phyloP scores from a whole-genome alignment of 2,113 vertebrate species.

The Dromiciops gliroides region DNA sequence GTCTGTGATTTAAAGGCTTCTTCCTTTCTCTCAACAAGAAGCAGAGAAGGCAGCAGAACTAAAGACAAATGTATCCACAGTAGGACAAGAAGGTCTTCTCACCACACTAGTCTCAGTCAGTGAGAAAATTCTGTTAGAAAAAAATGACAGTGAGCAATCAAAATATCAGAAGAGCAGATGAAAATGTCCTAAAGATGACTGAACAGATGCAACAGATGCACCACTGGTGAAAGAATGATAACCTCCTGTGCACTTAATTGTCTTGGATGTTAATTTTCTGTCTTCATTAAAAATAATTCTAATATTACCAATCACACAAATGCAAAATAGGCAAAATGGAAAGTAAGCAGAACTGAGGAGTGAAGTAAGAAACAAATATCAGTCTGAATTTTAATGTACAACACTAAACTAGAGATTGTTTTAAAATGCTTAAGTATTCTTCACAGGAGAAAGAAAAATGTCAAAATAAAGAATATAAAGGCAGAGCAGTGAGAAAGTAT shows the following conservation, averaged over 20 bases:
- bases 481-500: not conserved
- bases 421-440: not conserved
- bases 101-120: not conserved
- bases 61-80: not conserved
- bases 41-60: not conserved
- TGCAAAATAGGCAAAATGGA: not conserved
- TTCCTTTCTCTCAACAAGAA: not conserved
- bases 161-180: not conserved
- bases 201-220: not conserved
- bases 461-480: not conserved
- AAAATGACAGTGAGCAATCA: not conserved
- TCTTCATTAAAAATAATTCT: not conserved
- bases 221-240: not conserved
- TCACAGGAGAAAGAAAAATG: not conserved
- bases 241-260: not conserved
- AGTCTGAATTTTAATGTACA: conserved; percentile 1
- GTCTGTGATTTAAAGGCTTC: too few species aligned
- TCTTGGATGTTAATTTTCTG: not conserved
- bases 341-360: not conserved
- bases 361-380: not conserved
- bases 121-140: not conserved
- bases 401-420: not conserved
- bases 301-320: conserved; percentile 17
- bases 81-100: not conserved
- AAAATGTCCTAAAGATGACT: not conserved